Evolutionary conservation across 2,797 vertebrate genomes (phyloP).

Genomic region (Perdix hodgsoniae): DNA sequence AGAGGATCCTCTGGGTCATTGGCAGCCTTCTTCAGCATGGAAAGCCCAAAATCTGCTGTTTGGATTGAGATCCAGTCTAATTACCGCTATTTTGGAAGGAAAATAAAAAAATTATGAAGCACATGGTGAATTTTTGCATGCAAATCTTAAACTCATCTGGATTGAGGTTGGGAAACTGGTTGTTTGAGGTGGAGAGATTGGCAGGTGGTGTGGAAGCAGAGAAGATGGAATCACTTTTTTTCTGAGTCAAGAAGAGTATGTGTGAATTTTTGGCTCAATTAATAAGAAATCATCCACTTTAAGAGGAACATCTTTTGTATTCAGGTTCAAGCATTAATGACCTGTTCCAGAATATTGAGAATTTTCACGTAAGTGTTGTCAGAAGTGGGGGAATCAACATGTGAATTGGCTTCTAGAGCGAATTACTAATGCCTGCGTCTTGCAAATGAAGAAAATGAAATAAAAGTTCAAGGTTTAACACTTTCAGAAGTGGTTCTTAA

Average conservation of each 20-base stretch:
- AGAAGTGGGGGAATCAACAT: neutral
- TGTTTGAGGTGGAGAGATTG: neutral
- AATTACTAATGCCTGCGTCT: neutral
- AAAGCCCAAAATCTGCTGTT: constrained; percentile 28
- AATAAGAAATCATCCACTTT: neutral
- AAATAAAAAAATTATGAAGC: neutral
- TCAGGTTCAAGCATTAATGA: neutral
- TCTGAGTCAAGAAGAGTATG: neutral
- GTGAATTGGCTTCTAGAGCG: neutral
- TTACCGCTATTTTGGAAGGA: neutral
- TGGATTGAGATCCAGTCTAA: constrained; percentile 7
- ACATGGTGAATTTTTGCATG: neutral
- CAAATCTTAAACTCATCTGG: neutral
- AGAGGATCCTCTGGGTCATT: neutral
- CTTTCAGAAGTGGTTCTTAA: neutral
- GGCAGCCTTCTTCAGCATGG: neutral
- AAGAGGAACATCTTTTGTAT: neutral
- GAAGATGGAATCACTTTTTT: neutral
- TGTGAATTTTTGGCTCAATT: neutral
- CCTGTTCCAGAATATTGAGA: neutral
- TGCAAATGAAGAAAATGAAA: neutral
- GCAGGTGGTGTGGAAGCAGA: neutral
- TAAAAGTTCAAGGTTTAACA: neutral
- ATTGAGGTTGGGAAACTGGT: neutral
- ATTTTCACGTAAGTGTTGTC: neutral